Evolutionary conservation across 2,113 vertebrate species (phyloP).

Genomic region (Hyla sarda): DNA sequence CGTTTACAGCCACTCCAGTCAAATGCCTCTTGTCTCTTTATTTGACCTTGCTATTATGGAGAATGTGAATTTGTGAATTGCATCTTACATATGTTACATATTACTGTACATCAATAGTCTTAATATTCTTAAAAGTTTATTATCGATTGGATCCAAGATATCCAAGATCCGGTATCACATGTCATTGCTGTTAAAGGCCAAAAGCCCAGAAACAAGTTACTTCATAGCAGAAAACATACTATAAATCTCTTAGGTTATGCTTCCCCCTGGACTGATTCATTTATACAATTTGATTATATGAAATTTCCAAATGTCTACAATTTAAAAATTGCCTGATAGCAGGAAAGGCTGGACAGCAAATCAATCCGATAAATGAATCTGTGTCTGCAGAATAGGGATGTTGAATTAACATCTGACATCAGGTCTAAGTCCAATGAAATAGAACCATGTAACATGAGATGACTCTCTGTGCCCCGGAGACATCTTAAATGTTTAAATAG

Average conservation of each 20-base stretch:
- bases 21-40: not conserved
- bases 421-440: not conserved
- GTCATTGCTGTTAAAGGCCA: not conserved
- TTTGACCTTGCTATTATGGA: not conserved
- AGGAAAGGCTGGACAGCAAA: slow-evolving; percentile 47
- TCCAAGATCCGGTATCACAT: not conserved
- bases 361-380: slow-evolving; percentile 39
- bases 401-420: slow-evolving; percentile 14
- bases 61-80: not conserved
- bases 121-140: not conserved
- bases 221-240: slow-evolving; percentile 50
- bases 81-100: not conserved
- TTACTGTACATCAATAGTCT: not conserved
- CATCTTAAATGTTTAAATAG: slow-evolving; percentile 41
- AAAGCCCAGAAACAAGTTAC: not conserved
- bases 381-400: not conserved
- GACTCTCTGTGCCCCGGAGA: not conserved
- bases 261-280: not conserved
- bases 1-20: not conserved
- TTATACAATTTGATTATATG: slow-evolving; percentile 30
- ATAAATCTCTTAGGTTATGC: not conserved
- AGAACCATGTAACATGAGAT: not conserved
- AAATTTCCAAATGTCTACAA: slow-evolving; percentile 32
- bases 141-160: not conserved
- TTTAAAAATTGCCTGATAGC: slow-evolving; percentile 15